Conservation (phyloP, 2,113 vertebrate genomes). For the Sigmodon hispidus region DNA sequence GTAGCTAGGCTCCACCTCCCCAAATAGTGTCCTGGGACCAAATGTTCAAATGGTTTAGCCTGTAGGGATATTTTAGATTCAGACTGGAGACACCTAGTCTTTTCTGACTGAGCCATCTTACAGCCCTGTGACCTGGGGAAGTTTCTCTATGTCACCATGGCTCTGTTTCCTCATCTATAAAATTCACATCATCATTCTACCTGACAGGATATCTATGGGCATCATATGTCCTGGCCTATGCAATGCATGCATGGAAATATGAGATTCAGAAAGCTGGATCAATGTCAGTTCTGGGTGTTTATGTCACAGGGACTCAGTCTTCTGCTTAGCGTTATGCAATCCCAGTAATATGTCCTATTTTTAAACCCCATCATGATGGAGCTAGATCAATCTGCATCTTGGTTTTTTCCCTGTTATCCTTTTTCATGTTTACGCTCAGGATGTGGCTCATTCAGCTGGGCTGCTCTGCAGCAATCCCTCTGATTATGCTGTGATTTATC, state of each 20-base stretch:
- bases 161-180: neutral
- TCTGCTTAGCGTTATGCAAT: neutral
- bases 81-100: neutral
- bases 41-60: neutral
- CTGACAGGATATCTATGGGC: neutral
- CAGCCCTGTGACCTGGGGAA: neutral
- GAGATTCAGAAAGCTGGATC: neutral
- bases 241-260: too few species aligned
- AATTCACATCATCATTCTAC: too few species aligned
- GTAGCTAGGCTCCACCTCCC: neutral
- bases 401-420: neutral
- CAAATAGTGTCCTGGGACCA: neutral
- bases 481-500: neutral
- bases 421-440: neutral
- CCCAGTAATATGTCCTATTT: neutral
- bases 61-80: neutral
- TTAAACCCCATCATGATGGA: neutral
- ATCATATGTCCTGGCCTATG: neutral
- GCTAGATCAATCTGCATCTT: neutral
- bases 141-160: fast-evolving
- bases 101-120: too few species aligned
- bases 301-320: neutral
- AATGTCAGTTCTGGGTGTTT: fast-evolving
- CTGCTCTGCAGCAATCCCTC: neutral
- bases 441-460: neutral